Evolutionary conservation across 2,888 invertebrate genomes (phyloP).

Genomic region (Nipponacmea schrenckii): DNA sequence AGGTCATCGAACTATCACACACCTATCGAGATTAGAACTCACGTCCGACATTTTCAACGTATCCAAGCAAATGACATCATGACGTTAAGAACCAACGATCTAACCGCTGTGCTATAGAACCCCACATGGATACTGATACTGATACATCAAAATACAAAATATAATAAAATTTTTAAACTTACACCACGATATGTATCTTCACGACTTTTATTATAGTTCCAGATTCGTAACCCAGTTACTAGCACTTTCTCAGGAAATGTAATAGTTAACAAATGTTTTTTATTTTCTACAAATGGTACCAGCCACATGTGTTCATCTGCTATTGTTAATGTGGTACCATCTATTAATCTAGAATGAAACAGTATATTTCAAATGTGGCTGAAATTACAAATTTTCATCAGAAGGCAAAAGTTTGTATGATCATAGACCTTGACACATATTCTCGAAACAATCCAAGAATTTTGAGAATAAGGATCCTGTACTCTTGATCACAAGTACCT

Average conservation of each 20-base stretch:
- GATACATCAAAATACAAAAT: too few relatives aligned
- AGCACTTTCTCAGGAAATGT: constrained; percentile 55
- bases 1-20: too few relatives aligned
- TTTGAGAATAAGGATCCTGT: not conserved
- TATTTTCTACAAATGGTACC: constrained; percentile 61
- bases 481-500: not conserved
- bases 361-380: too few relatives aligned
- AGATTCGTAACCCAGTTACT: constrained; percentile 75
- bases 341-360: constrained; percentile 71
- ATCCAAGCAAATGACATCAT: too few relatives aligned
- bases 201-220: constrained; percentile 84
- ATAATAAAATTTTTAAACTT: constrained; percentile 25
- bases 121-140: too few relatives aligned
- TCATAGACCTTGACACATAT: too few relatives aligned
- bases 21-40: too few relatives aligned
- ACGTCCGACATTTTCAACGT: too few relatives aligned
- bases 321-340: constrained; percentile 78
- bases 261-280: constrained; percentile 58
- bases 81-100: too few relatives aligned
- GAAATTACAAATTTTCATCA: not conserved
- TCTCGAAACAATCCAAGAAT: not conserved
- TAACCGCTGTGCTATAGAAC: too few relatives aligned
- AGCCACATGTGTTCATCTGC: constrained; percentile 74
- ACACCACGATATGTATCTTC: constrained; percentile 73
- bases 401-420: too few relatives aligned